phyloP scores from a whole-genome alignment of 2,113 vertebrate species.

The Hippolais icterina region DNA sequence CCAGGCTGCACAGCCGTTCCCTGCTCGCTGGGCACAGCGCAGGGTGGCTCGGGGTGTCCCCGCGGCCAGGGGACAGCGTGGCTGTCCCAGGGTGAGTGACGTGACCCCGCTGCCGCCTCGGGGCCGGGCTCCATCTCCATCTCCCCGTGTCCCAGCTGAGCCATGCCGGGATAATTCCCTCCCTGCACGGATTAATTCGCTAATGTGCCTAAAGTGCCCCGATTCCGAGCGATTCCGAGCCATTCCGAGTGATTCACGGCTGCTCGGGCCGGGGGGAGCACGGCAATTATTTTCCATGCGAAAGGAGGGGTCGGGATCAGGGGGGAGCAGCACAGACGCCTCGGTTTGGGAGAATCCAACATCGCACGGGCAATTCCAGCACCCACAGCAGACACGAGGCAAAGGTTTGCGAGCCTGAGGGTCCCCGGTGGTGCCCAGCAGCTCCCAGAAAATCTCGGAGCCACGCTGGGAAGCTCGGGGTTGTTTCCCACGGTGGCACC shows the following conservation, averaged over 20 bases:
- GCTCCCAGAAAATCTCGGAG: background rate
- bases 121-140: background rate
- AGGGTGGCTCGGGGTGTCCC: background rate
- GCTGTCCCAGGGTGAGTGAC: background rate
- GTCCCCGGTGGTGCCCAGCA: background rate
- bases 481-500: background rate
- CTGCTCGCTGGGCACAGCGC: background rate
- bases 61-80: background rate
- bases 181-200: background rate
- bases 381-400: no score
- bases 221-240: no score
- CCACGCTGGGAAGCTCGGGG: background rate
- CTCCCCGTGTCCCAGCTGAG: background rate
- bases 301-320: background rate
- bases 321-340: background rate
- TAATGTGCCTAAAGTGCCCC: constrained; percentile 29
- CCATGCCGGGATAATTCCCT: background rate
- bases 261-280: background rate
- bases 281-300: background rate
- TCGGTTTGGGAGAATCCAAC: background rate
- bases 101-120: background rate
- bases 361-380: fast-evolving
- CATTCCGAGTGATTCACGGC: background rate
- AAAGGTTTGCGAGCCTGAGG: background rate
- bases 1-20: background rate